Evolutionary conservation across 2,113 vertebrate genomes (phyloP), one percentile per base, ranked within the genome.

Genomic region (Xiphophorus couchianus): DNA sequence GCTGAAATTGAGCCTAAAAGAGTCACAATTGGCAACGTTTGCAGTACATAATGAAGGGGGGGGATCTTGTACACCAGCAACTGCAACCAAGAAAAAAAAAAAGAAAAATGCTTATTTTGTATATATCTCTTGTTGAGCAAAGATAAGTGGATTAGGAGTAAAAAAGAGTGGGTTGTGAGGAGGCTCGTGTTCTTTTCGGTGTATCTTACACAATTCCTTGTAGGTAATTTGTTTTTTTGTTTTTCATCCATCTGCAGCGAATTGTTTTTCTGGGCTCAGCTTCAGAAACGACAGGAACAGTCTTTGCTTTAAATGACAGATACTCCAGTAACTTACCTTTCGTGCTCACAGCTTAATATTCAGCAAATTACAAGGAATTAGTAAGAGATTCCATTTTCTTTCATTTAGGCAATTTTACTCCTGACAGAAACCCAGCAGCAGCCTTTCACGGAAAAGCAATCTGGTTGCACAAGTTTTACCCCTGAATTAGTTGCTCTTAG

Each of bases 241-340:
- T 81, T 83, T 81, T 65, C 66, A 84, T 84, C 62, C 63, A 60
- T 71, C 81, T 68, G 75, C 74, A 74, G 74, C 39, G 66, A 75
- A 80, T 71, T 78, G 63, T 79, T 66, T 67, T 62, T 73, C 74
- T 60, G 83, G 83, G 81, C 84, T 80, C 54, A 12, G 74, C 68
- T 73, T 72, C 42, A 71, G 71, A 84, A 77, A 73, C 84, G 14
- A 84, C 62, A 35, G 68, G 73, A 76, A 80, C 80, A 71, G 44
- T 83, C 67, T 79, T 83, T 54, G 81, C 84, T 86, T 72, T 76
- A 73, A 78, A 79, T 85, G 62, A 83, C 58, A 72, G 73, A 81
- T 84, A 81, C 39, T 74, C 68, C 60, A 81, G 84, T 83, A 83
- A 86, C 83, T 87, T 74, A 76, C 73, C 71, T 81, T 69, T 5